Evolutionary conservation across 2,113 vertebrate species (phyloP), one percentile per base, ranked within the genome.

Genomic region (Prionailurus bengalensis): DNA sequence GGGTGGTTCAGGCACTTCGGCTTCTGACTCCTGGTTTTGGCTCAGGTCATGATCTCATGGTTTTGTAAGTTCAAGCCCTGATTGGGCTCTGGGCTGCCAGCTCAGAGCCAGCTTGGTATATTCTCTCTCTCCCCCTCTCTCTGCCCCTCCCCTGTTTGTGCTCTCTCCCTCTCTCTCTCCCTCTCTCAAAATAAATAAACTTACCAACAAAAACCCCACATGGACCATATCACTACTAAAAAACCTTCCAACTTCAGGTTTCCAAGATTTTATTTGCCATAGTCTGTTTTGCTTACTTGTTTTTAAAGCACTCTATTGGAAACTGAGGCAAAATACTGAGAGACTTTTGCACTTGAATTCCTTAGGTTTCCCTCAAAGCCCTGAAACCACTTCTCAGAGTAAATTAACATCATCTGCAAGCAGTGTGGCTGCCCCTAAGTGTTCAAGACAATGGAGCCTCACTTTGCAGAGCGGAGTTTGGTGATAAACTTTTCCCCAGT

Each of bases 241-340:
- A 91, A 90, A 42, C 39, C 53, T 87, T 90, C 76, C 94, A 95
- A 2, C 42, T 78, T 79, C 51, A 83, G 65, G 70, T 88, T 84
- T 70, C 65, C 65, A 2, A 76, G 76, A 36, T 48, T n/a, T 55
- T 80, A 3, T 68, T 80, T 73, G 55, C 81, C n/a, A 74, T 23
- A 63, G 4, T 73, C 53, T 94, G n/a, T 78, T 42, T 48, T 80
- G 89, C 92, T 79, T 9, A 85, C 81, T 63, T 93, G n/a, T 91
- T 81, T 93, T 90, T 25, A 86, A 92, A 80, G 61, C 65, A 45
- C 21, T 89, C 83, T 36, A 17, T 27, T 93, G 65, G 76, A 97
- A 96, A 93, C 85, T 79, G 93, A 93, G 68, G 63, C 80, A 83
- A 83, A 42, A 94, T 19, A 58, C 25, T 0, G 23, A 79, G 70